Base-by-base conservation (phyloP, 64 coral and sea anemone genomes). In the Platygyra sinensis region DNA sequence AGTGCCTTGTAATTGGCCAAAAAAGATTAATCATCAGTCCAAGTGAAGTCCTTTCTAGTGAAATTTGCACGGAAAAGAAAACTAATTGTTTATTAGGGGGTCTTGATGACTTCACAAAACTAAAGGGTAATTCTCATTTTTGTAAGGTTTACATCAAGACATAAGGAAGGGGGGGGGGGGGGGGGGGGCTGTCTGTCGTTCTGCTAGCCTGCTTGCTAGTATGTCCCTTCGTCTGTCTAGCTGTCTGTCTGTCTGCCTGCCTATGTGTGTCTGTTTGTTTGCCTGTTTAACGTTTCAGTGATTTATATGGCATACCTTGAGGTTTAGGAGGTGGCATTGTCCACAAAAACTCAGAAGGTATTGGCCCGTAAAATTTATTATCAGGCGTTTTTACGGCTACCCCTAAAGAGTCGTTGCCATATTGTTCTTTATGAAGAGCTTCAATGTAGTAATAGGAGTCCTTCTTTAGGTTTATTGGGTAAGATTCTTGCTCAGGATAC, bases 381-480 rank as follows among this genome's bases (percentile, higher is more conserved):
- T 97, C 95, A 30, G 95, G 95, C 57, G 95, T 80, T 22, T 50
- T 89, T 0, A 98, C 96, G 7, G 86, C 88, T 39, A 91, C 93
- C 13, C 83, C 79, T 16, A 98, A 15, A 10, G 89, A 38, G 60
- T 98, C 96, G 14, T 71, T 78, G 7, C 90, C 86, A 64, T 90
- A 98, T 46, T 94, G 94, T n/a, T 98, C 96, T 72, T 98, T 98
- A 61, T 98, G 96, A 2, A 98, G 65, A 5, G 91, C 93, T 67
- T 95, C 93, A 8, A 93, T 89, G 82, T 98, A 98, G 62, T 98
- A 98, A 22, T 87, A 91, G 2, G 49, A 42, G 16, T 32, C 77
- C 42, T 93, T 98, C 25, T 87, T 85, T 31, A 98, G 72, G 24
- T 92, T 89, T 50, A 98, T 91, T 5, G 90, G 88, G 38, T 92